Base-by-base conservation (phyloP, 2,797 vertebrate genomes). In the Phaenicophaeus curvirostris region DNA sequence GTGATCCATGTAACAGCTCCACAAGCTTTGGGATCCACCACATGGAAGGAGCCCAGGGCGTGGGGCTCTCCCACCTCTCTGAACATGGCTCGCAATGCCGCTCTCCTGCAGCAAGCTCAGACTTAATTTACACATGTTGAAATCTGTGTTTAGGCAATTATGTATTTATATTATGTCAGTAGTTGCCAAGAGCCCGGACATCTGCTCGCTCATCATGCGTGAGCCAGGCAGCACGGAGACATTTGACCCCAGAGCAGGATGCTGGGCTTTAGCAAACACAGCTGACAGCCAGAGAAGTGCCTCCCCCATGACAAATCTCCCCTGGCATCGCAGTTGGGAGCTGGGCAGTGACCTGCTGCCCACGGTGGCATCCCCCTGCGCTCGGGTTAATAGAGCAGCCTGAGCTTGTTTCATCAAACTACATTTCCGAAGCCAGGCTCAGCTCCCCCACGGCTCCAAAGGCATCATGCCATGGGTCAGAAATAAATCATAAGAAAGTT, bases 151-250 rank as follows among this genome's bases (percentile, higher is more conserved):
- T 82, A 81, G 84, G 73, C 89, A 96, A 94, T 92, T 93, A 93
- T 80, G 80, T 48, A 87, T 93, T 96, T 95, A 53, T 80, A 89
- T 66, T 53, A 82, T 94, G 92, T 94, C 95, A 97, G 95, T 89
- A 95, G 77, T 57, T 92, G 91, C 85, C 84, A 78, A 85, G 44
- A 95, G 89, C 88, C 76, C 8, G 41, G 91, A 93, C 89, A 97
- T 93, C 95, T 97, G 96, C 92, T 96, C 27, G 0, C 59, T 58
- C 93, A 91, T 91, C 94, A 51, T 74, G 62, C 5, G 21, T 0
- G 17, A 93, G 89, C 65, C 87, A 83, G 68, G 90, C 86, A 93
- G 87, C 1, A 1, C 2, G 0, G 69, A 87, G 74, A 87, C 85
- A 83, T 93, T 23, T 92, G 93, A 95, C 90, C 90, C 77, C 19